Percentiles rank a stretch among this genome's conserved stretches.
Evolutionary conservation across 2,113 vertebrate genomes (phyloP).

Genomic region (Loxodonta africana): DNA sequence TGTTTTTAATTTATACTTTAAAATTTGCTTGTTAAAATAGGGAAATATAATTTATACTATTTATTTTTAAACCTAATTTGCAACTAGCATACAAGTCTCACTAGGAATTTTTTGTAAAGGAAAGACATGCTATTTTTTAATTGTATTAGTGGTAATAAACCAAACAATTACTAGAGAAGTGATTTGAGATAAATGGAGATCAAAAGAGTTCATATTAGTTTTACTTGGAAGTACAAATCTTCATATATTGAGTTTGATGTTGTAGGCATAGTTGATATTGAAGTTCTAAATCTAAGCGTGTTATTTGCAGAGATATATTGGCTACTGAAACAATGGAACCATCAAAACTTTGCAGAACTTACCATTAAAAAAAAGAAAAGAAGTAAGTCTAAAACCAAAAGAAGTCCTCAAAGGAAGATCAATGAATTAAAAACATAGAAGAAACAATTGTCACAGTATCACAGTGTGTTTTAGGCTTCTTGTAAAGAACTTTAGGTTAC

Average conservation of each 20-base stretch:
- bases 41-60: neutral
- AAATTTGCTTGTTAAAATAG: neutral
- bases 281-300: neutral
- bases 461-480: neutral
- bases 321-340: neutral
- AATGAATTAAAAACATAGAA: neutral
- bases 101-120: neutral
- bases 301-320: neutral
- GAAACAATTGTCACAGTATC: neutral
- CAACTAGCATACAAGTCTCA: neutral
- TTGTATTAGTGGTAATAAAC: neutral
- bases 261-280: neutral
- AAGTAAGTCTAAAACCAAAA: neutral
- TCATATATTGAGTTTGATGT: neutral
- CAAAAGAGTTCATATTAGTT: neutral
- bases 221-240: neutral
- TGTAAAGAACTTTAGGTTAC: constrained; percentile 3
- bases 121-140: neutral
- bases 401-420: neutral
- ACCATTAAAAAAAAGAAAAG: neutral
- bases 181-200: neutral
- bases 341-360: neutral
- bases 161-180: neutral
- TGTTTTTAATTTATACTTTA: neutral
- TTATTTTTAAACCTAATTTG: neutral